Conservation (phyloP, 2,113 vertebrate species). For the Eurystomus gularis region DNA sequence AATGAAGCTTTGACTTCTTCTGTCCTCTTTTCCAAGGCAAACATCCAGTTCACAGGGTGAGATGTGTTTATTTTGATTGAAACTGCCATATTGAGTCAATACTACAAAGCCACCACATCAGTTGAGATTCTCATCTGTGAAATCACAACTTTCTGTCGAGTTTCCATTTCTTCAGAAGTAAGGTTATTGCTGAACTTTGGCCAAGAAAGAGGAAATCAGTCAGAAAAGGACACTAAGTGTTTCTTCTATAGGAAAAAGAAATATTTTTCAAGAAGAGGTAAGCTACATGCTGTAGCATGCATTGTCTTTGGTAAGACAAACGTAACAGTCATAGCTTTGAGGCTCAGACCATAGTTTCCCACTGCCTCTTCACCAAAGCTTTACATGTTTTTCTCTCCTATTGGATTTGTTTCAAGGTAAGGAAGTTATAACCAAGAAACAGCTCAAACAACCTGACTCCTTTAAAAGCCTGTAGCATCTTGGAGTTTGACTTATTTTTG, state of each 20-base stretch:
- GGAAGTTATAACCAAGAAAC: not conserved
- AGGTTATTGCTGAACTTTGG: not conserved
- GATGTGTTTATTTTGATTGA: not conserved
- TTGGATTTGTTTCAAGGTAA: not conserved
- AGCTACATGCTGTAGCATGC: not conserved
- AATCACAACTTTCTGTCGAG: not conserved
- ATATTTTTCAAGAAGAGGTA: not conserved
- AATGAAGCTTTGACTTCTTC: not conserved
- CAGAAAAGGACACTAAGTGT: not conserved
- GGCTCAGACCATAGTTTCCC: not conserved
- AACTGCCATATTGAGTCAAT: not conserved
- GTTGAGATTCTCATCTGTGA: not conserved
- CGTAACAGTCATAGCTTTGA: not conserved
- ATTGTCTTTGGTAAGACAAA: not conserved
- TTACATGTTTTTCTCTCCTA: not conserved
- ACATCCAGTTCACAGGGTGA: not conserved
- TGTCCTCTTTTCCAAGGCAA: not conserved
- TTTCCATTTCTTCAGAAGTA: not conserved
- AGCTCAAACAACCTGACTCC: not conserved
- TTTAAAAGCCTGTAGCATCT: not conserved
- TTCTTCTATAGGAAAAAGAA: not conserved
- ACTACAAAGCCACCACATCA: not conserved
- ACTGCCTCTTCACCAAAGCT: not conserved
- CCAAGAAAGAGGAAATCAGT: not conserved
- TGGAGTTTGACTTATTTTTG: not conserved